Conservation (phyloP, 2,888 invertebrate species). For the Selenia dentaria region DNA sequence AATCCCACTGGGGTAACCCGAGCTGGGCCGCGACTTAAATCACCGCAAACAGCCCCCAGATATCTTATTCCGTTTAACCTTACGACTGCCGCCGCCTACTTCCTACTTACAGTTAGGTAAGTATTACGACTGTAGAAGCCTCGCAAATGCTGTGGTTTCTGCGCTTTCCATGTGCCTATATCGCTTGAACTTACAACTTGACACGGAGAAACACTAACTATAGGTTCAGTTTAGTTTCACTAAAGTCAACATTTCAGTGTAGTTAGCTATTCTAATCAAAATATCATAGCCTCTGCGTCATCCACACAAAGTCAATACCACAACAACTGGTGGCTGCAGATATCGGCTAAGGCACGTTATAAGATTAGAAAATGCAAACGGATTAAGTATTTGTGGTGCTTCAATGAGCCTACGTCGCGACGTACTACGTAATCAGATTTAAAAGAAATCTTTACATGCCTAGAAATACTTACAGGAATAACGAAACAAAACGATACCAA, state of each 20-base stretch:
- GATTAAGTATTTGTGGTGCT: slow-evolving; percentile 80
- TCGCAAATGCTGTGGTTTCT: slow-evolving; percentile 77
- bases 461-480: background rate
- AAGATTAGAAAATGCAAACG: slow-evolving; percentile 81
- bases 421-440: slow-evolving; percentile 64
- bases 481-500: background rate
- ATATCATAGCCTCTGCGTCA: too few species aligned
- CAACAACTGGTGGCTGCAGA: slow-evolving; percentile 26
- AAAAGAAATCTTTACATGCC: slow-evolving; percentile 33
- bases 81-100: slow-evolving; percentile 74
- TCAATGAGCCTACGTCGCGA: slow-evolving; percentile 62
- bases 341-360: slow-evolving; percentile 75
- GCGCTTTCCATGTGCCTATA: slow-evolving; percentile 53
- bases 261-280: too few species aligned
- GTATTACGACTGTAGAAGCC: slow-evolving; percentile 80
- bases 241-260: too few species aligned
- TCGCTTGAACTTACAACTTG: slow-evolving; percentile 13
- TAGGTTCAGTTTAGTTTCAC: too few species aligned
- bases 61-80: slow-evolving; percentile 85
- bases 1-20: slow-evolving; percentile 39
- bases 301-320: too few species aligned
- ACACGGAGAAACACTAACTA: slow-evolving; percentile 19
- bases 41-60: slow-evolving; percentile 59
- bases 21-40: slow-evolving; percentile 46
- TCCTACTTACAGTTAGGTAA: slow-evolving; percentile 73